Evolutionary conservation across 2,888 invertebrate genomes (phyloP), one percentile per base, ranked within the genome.

Genomic region (Diabrotica balteata): DNA sequence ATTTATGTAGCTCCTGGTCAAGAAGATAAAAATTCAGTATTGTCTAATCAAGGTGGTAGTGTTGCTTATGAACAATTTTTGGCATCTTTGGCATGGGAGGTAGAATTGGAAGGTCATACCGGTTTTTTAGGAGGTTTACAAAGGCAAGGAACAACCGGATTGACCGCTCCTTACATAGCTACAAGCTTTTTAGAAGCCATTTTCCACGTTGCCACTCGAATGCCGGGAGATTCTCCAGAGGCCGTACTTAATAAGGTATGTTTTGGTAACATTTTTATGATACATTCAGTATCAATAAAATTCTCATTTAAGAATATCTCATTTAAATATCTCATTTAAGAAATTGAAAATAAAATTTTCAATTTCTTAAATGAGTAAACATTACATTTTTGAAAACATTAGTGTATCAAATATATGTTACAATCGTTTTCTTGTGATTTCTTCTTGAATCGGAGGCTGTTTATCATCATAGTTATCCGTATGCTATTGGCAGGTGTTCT

Each of bases 1-100:
- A 96, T 99, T 78, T 99, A 97, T 85, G 98, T 99, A 17, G 96
- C 93, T n/a, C 92, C 93, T 57, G 98, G 98, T 0, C 99, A 99
- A 82, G 98, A 98, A 84, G 96, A 97, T 77, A 96, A 98, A 79
- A 93, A 93, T 81, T 95, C 97, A 52, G 98, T 99, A 78, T 85
- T 94, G 11, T 92, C 93, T 8, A 99, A 99, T 83, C 90, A 92
- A 49, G 92, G 92, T 72, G 98, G 97, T 45, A 98, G 97, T 82
- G 92, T 92, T 70, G 93, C 93, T 47, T 99, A 97, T 83, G 98
- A 99, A 84, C 93, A 91, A 75, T 85, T 85, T 72, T 84, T 91
- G n/a, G 87, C 89, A 1, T 88, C 90, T 32, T 83, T 92, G 11
- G 92, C 91, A 4, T 92, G 92, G 92, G 91, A 91, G 84, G 89